Base-by-base conservation (phyloP, 2,113 vertebrate genomes). In the Rhodinocichla rosea region DNA sequence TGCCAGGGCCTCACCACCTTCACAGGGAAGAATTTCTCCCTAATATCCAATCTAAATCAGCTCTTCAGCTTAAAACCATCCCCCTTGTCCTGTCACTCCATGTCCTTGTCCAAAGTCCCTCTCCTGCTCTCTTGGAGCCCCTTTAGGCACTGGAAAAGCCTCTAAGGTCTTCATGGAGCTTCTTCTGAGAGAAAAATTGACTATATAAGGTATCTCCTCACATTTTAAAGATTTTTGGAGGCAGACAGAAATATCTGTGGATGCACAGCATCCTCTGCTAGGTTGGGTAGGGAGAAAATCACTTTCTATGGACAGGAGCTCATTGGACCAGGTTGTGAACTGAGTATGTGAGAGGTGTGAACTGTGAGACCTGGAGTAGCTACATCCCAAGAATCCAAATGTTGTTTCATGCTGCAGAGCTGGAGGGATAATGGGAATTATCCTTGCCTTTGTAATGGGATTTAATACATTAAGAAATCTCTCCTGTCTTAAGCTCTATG, bases 161-260 rank as follows among this genome's bases (percentile, higher is more conserved):
- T 68, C n/a, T n/a, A 8, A 68, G 17, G 7, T 68, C 6, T 40
- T 67, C 11, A 30, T 23, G 13, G 20, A 47, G 28, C 24, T 26
- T 68, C 47, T 30, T 47, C 24, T 53, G 59, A 23, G 12, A 40
- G 8, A 35, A 18, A 64, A 68, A 52, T 15, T 4, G 19, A 17
- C 1, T 0, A 6, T 35, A 32, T 30, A 28, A 60, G 3, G 6
- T n/a, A 4, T 40, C 37, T 45, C 6, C 20, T 65, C 4, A 1
- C 19, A 27, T 39, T 52, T 4, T 64, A 18, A 64, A 17, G 6
- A 21, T 33, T 60, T 77, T 30, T 27, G 45, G 26, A 67, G 13
- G 24, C 0, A 3, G 32, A 24, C 1, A 35, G 55, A 57, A 59
- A 10, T 62, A 70, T 19, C 50, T 74, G 37, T 2, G 20, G n/a